Evolutionary conservation across 2,113 vertebrate genomes (phyloP), one percentile per base, ranked within the genome.

Genomic region (Hippocampus barbouri): DNA sequence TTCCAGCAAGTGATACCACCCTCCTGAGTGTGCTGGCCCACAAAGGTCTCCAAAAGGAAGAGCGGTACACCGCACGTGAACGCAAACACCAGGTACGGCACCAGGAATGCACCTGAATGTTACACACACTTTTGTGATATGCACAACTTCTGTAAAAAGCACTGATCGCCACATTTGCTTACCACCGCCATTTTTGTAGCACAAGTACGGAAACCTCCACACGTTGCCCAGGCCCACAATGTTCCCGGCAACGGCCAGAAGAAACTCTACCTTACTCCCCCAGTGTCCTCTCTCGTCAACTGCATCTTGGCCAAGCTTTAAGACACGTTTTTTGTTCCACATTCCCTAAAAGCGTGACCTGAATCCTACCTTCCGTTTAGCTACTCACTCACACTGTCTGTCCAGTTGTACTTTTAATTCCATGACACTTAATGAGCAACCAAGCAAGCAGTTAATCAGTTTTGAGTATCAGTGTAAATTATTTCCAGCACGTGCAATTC

Each of bases 161-260:
- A n/a, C 1, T 10, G 23, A 27, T 12, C 2, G 18, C n/a, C 1
- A 0, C 27, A 8, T 77, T 72, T 73, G 4, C 86, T 83, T 85
- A 93, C 92, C 92, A 8, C 92, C 92, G 70, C 92, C 91, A 23
- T 93, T 92, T 80, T 90, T 92, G 74, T 93, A 93, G 79, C 92
- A 93, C 54, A 92, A 90, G 69, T 92, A 89, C 2, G 91, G 91
- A 76, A 92, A 92, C 73, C 91, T 88, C 92, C 92, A 93, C 43
- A 93, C 90, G 0, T 93, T 93, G 43, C 92, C 92, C 57, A 93
- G 64, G 20, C 91, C 89, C 0, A 93, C 84, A n/a, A 91, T 78
- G 67, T 90, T 83, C 59, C 92, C 92, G 0, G 89, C 91, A 45
- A 93, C 85, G 15, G 90, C 89, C 71, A 93, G 77, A 59, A 93